A percentile compares a stretch with the other conserved stretches of the same genome.
Conservation (phyloP, 2,797 vertebrate genomes). For the Cyclopterus lumpus region DNA sequence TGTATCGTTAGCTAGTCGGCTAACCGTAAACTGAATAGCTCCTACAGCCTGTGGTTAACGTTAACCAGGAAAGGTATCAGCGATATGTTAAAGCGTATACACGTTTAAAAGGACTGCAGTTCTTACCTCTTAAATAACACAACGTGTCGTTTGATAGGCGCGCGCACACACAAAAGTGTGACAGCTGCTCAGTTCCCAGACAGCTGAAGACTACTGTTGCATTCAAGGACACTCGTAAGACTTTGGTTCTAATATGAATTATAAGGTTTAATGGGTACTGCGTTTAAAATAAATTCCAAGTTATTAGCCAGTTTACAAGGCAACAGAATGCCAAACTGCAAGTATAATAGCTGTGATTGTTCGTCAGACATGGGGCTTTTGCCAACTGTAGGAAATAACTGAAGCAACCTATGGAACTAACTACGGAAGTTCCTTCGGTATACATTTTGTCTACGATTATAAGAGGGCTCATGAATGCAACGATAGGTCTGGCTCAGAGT, state of each 20-base stretch:
- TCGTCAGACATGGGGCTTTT: fast-evolving
- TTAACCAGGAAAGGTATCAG: background rate
- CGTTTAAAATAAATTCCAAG: background rate
- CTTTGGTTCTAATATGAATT: fast-evolving
- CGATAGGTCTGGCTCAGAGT: background rate
- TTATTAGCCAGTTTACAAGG: background rate
- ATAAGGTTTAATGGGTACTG: background rate
- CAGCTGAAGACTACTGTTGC: constrained; percentile 45
- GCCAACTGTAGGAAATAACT: fast-evolving
- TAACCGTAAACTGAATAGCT: background rate
- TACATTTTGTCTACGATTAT: background rate
- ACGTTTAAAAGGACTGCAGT: background rate
- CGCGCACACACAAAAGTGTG: constrained; percentile 34
- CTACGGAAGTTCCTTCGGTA: fast-evolving
- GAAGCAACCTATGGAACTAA: fast-evolving
- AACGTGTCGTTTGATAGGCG: constrained; percentile 38
- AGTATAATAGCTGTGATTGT: background rate
- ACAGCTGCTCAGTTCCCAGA: constrained; percentile 72
- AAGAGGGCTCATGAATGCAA: constrained; percentile 23
- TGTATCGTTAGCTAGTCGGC: constrained; percentile 20
- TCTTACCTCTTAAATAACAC: constrained; percentile 60
- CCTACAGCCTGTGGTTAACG: background rate
- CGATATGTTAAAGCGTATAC: background rate
- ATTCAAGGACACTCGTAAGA: constrained; percentile 19
- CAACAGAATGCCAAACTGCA: fast-evolving